Base-by-base conservation (phyloP, 2,113 vertebrate genomes). In the Progne subis region DNA sequence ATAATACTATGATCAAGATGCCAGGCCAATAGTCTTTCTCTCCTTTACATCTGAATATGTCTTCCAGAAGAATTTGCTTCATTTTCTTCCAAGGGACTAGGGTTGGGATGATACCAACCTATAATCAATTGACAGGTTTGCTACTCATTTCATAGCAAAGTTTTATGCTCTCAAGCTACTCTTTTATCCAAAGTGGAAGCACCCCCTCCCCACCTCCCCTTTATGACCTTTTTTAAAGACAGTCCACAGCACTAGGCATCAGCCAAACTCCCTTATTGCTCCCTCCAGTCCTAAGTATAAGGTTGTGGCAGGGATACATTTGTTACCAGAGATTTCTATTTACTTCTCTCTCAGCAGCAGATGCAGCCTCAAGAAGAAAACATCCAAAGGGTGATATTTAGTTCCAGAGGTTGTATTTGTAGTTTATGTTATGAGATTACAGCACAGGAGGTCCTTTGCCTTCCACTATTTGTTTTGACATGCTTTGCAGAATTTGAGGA, bases 401-500 rank as follows among this genome's bases (percentile, higher is more conserved):
- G 75, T 90, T 93, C 92, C 87, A 88, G 85, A 87, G 69, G 60
- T 81, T 93, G 49, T 86, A 78, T 86, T 75, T 92, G 76, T 88
- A 88, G 71, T 88, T 96, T 86, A 72, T 82, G 16, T 80, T 93
- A 86, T 2, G 12, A 94, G 46, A 84, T 88, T 90, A 71, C 52
- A 78, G 47, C 56, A 68, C 28, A 83, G 55, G 87, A 86, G 32
- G 12, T 90, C 39, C 39, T 83, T 86, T 95, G 60, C 31, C 68
- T 59, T 88, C 31, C 52, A 69, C 15, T 41, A 43, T 55, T 56
- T 47, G 56, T 93, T 95, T 95, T 77, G 79, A 75, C 24, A 23
- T 24, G 24, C 56, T 92, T 93, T 90, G 59, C 59, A 90, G 46
- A 91, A 93, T 91, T 20, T 77, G 75, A 94, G 20, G 84, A 74